Evolutionary conservation across 2,797 vertebrate genomes (phyloP), one percentile per base, ranked within the genome.

Genomic region (Silurus aristotelis): DNA sequence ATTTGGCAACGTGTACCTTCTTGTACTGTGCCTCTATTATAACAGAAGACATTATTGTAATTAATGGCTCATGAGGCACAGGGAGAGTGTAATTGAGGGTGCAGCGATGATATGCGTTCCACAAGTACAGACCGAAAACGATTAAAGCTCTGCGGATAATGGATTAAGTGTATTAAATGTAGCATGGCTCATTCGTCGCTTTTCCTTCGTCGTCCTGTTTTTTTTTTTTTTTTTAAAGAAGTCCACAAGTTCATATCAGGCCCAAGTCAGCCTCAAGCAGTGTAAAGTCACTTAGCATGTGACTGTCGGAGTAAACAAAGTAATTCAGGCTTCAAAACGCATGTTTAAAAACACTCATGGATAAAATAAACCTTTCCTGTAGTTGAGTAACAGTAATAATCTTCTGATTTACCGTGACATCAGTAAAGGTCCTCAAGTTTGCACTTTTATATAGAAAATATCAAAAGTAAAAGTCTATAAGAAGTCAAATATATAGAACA

Each of bases 291-390:
- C 60, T 67, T 3, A 67, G 46, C 48, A 5, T 75, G 48, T 67
- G 83, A 77, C 48, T n/a, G 25, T 55, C n/a, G 58, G 48, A 66
- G 27, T 64, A 76, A 76, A 76, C 52, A 56, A 64, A 55, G 22
- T 61, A 52, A 58, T n/a, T 56, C 14, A 13, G 31, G 60, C 43
- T 66, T 76, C 60, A 66, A 66, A 76, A 66, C 19, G 5, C 27
- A 12, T 73, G 19, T 71, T 72, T 43, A 52, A 52, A 52, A 52
- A 52, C 48, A 52, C 9, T 52, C 6, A 52, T 7, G 48, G 48
- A 52, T 52, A 52, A 52, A 38, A 38, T 38, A 38, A 38, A 4
- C 38, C 38, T 38, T 38, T 38, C 2, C 38, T 38, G 38, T 5
- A 5, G 38, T 38, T 2, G 6, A 52, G 48, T 52, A 10, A 52